A percentile compares a stretch with the other conserved stretches of the same genome.
These are phyloP conservation scores for Falco naumanni DNA, from an alignment of 2,797 vertebrate species.

Conservation along the genomic window DNA sequence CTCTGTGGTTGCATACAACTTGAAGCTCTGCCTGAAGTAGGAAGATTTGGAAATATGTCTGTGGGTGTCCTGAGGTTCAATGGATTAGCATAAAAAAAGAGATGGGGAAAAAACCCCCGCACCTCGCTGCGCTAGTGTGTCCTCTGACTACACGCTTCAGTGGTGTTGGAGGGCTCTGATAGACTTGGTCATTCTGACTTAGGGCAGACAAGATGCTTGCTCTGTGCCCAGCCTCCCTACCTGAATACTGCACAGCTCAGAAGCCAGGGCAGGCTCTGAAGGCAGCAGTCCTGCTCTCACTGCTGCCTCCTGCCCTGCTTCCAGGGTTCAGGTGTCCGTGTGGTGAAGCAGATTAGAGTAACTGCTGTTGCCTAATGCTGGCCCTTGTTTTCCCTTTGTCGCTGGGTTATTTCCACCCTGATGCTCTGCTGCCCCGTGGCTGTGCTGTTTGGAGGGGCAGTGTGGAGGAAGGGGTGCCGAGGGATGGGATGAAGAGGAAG, in stretches of 20 bases:
- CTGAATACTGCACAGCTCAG: neutral
- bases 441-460: neutral
- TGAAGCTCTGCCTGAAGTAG: neutral
- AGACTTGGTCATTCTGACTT: neutral
- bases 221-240: neutral
- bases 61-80: neutral
- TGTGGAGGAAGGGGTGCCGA: neutral
- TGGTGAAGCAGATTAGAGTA: neutral
- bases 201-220: neutral
- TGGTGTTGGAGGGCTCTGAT: neutral
- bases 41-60: neutral
- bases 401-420: neutral
- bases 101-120: neutral
- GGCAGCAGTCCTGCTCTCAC: neutral
- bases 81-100: neutral
- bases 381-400: neutral
- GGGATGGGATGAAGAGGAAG: neutral
- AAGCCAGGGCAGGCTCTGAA: neutral
- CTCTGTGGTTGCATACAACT: neutral
- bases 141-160: neutral
- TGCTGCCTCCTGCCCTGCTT: neutral
- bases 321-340: rapidly evolving
- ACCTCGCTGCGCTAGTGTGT: neutral
- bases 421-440: neutral
- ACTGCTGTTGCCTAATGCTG: neutral